phyloP scores from a whole-genome alignment of 1,140 invertebrate species.

The Diploscapter pachys region DNA sequence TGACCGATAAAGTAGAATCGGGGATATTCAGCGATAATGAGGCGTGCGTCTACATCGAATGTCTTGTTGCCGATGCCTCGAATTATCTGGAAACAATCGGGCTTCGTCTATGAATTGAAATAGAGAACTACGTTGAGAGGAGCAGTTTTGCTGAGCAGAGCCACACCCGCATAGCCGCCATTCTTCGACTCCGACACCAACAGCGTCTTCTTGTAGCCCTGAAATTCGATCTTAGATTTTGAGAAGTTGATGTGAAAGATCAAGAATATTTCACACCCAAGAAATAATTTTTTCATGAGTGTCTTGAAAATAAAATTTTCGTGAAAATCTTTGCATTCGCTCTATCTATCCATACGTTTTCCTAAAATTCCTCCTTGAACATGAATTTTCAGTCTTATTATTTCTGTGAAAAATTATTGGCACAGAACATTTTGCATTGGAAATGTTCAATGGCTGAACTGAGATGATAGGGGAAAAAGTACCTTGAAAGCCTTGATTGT shows the following conservation, averaged over 20 bases:
- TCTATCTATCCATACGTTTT: too few species aligned
- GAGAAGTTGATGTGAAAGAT: too few species aligned
- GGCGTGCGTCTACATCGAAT: slow-evolving; percentile 77
- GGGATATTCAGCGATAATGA: slow-evolving; percentile 92
- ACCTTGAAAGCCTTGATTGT: slow-evolving; percentile 51
- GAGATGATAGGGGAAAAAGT: neutral
- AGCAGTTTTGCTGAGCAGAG: slow-evolving; percentile 66
- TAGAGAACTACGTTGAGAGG: slow-evolving; percentile 69
- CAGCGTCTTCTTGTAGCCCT: slow-evolving; percentile 65
- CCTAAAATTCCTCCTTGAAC: too few species aligned
- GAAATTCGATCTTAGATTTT: neutral
- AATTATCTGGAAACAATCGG: slow-evolving; percentile 34
- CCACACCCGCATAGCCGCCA: slow-evolving; percentile 88
- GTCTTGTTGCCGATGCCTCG: slow-evolving; percentile 73
- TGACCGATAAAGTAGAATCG: slow-evolving; percentile 76
- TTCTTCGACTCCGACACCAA: slow-evolving; percentile 61
- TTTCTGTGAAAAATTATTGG: too few species aligned
- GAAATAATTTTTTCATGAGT: too few species aligned
- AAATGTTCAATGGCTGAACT: neutral
- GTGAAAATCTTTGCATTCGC: too few species aligned
- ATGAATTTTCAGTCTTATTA: too few species aligned
- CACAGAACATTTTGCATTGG: neutral
- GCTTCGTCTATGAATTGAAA: too few species aligned
- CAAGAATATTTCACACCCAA: too few species aligned
- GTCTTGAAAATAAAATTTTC: too few species aligned